Conservation (phyloP, 2,888 invertebrate genomes). For the Trachelus tabidus region DNA sequence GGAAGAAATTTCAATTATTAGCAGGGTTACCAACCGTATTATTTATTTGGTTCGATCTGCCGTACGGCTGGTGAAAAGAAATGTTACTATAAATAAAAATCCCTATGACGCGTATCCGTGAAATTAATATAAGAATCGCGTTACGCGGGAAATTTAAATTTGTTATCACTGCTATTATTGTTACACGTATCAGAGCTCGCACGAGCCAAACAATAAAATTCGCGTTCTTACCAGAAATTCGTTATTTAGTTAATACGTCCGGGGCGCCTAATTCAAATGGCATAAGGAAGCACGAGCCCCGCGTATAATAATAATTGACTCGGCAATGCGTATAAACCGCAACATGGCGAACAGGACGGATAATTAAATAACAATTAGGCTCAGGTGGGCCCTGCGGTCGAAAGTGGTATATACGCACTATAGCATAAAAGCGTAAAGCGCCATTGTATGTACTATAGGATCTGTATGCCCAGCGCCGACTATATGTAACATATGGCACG, state of each 20-base stretch:
- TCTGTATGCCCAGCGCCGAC: constrained; percentile 15
- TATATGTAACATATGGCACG: constrained; percentile 30
- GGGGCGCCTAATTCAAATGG: not conserved
- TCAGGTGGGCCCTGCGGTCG: constrained; percentile 49
- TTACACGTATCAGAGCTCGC: not conserved
- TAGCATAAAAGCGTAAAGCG: constrained; percentile 19
- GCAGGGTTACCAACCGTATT: constrained; percentile 4
- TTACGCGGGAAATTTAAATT: not conserved
- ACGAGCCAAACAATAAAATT: not conserved
- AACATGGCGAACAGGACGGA: constrained; percentile 55
- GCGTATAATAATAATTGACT: constrained; percentile 50
- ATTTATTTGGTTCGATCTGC: not conserved
- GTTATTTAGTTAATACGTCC: not conserved
- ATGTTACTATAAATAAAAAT: not conserved
- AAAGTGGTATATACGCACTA: constrained; percentile 9
- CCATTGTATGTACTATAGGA: constrained; percentile 15
- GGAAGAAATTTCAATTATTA: constrained; percentile 28
- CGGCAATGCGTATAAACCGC: constrained; percentile 60
- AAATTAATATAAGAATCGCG: not conserved
- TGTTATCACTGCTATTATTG: not conserved
- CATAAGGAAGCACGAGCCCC: not conserved
- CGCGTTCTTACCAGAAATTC: not conserved
- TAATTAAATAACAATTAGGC: constrained; percentile 63
- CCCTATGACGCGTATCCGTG: not conserved
- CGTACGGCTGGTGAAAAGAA: not conserved